Conservation (phyloP, 2,888 invertebrate genomes). For the Drosophila pegasa region DNA sequence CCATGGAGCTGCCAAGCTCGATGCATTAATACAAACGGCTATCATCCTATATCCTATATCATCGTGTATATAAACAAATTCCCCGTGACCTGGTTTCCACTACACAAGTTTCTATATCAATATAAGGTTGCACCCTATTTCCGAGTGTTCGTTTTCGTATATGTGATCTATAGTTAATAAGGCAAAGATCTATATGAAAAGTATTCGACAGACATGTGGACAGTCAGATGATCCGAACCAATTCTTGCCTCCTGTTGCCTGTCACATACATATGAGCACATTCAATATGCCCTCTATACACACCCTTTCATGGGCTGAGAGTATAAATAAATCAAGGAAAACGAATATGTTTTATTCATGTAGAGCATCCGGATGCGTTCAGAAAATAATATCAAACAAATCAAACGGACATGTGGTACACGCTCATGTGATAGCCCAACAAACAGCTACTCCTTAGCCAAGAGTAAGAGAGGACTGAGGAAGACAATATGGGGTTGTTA, state of each 20-base stretch:
- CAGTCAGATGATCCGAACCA: not conserved
- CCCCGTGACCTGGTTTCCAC: too few relatives aligned
- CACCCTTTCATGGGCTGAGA: too few relatives aligned
- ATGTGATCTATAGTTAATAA: not conserved
- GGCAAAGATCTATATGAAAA: not conserved
- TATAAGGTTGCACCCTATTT: too few relatives aligned
- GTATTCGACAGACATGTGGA: not conserved
- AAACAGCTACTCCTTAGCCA: not conserved
- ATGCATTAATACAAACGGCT: too few relatives aligned
- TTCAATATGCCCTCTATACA: not conserved
- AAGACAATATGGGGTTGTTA: too few relatives aligned
- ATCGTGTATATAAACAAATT: too few relatives aligned
- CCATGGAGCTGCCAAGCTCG: too few relatives aligned
- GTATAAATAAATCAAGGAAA: conserved; percentile 1
- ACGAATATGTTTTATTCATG: conserved; percentile 15
- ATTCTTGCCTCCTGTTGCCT: not conserved
- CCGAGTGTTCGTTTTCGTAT: not conserved
- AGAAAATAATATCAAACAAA: not conserved
- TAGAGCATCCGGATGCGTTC: not conserved
- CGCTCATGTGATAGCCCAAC: not conserved
- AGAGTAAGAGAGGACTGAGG: not conserved
- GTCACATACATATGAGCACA: not conserved
- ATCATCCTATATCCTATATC: too few relatives aligned
- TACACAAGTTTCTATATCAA: not conserved
- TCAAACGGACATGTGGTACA: not conserved